Evolutionary conservation across 2,113 vertebrate species (phyloP).

Genomic region (Pagrus major): DNA sequence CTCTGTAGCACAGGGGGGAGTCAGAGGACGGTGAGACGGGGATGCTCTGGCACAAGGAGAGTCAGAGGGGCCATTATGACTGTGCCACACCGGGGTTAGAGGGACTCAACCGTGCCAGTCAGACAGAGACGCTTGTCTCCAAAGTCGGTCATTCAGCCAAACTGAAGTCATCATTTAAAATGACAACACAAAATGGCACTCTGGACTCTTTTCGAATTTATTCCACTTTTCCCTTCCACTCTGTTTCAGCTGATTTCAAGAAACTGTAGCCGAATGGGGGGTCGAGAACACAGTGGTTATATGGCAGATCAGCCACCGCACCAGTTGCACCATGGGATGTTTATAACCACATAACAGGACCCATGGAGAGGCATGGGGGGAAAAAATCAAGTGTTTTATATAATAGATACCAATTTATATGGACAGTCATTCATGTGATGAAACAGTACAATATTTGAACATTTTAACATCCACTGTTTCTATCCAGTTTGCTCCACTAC

Average conservation of each 20-base stretch:
- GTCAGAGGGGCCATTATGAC: constrained; percentile 69
- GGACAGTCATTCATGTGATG: constrained; percentile 17
- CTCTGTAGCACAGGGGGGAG: constrained; percentile 88
- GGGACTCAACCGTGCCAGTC: constrained; percentile 19
- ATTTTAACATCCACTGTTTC: background rate
- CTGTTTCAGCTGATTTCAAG: constrained; percentile 39
- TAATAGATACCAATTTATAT: background rate
- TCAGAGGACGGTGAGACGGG: constrained; percentile 78
- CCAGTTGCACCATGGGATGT: constrained; percentile 36
- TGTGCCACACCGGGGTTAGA: constrained; percentile 59
- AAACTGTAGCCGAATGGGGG: constrained; percentile 24
- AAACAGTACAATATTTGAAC: background rate
- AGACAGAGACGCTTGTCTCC: constrained; percentile 23
- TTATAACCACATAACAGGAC: constrained; percentile 6
- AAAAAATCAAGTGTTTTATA: background rate
- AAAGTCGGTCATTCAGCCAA: constrained; percentile 26
- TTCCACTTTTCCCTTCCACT: background rate
- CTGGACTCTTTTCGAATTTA: constrained; percentile 21
- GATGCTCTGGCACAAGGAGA: constrained; percentile 53
- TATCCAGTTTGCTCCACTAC: background rate
- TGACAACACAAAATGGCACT: constrained; percentile 46
- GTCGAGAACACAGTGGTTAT: constrained; percentile 17
- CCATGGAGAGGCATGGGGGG: background rate
- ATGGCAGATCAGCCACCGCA: constrained; percentile 33
- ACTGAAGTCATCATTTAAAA: constrained; percentile 47